Percentiles rank a stretch among this genome's conserved stretches.
Conservation (phyloP, 2,797 vertebrate species). For the Epinephelus awoara region DNA sequence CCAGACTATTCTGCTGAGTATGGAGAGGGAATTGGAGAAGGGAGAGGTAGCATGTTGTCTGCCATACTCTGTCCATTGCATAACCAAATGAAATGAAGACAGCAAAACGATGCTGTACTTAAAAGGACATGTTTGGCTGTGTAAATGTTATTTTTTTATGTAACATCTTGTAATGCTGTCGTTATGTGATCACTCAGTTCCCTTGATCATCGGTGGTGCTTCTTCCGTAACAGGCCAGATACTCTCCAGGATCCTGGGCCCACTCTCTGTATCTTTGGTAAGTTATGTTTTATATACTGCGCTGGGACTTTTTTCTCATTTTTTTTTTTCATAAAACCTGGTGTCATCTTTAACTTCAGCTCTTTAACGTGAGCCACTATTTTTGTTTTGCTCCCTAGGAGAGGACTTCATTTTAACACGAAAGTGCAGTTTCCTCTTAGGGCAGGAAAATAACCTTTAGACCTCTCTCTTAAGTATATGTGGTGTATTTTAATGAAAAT, state of each 20-base stretch:
- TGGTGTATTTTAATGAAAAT: background rate
- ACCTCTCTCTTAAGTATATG: background rate
- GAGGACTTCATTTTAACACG: background rate
- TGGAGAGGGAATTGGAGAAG: background rate
- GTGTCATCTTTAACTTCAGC: too few relatives aligned
- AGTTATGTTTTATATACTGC: background rate
- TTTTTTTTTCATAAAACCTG: background rate
- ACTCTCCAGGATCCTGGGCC: too few relatives aligned
- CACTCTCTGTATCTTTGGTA: too few relatives aligned
- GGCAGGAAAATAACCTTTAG: background rate
- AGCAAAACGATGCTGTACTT: background rate
- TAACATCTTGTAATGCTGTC: background rate
- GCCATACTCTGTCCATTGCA: background rate
- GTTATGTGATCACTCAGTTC: background rate
- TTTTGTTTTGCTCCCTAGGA: background rate
- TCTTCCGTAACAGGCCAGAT: too few relatives aligned
- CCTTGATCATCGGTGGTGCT: too few relatives aligned
- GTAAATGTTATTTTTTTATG: background rate
- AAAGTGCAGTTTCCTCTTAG: background rate
- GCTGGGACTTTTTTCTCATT: background rate
- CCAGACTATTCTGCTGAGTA: background rate
- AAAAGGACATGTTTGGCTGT: background rate
- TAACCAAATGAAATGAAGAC: background rate
- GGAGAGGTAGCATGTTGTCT: slow-evolving; percentile 10
- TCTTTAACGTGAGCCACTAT: background rate